phyloP scores from a whole-genome alignment of 2,797 vertebrate genomes.

The Fistularia tabacaria region DNA sequence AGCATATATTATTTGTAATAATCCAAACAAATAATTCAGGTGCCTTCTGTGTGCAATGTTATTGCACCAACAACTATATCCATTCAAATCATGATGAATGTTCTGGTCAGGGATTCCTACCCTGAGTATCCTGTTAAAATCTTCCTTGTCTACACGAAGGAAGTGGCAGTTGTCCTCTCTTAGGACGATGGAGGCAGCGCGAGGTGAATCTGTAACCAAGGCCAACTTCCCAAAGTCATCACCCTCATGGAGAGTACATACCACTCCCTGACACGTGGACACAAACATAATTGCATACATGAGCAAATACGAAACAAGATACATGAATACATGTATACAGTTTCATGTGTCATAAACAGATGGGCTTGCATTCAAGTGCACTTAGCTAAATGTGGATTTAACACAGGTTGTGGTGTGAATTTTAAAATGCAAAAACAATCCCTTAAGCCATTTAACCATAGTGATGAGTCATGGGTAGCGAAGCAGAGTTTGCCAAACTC shows the following conservation, averaged over 20 bases:
- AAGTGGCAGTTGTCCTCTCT: constrained; percentile 98
- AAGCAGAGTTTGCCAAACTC: constrained; percentile 40
- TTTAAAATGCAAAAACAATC: constrained; percentile 20
- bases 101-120: constrained; percentile 54
- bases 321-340: neutral
- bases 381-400: too few species aligned
- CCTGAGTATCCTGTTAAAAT: constrained; percentile 96
- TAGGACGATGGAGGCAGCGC: constrained; percentile 93
- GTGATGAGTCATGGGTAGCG: constrained; percentile 53
- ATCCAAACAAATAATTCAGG: neutral
- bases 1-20: neutral
- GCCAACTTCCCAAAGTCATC: constrained; percentile 98
- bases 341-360: neutral
- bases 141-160: constrained; percentile 95
- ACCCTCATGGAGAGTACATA: constrained; percentile 93
- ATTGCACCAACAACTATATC: neutral
- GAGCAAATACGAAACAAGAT: constrained; percentile 4
- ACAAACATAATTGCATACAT: neutral
- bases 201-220: constrained; percentile 91
- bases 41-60: neutral
- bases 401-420: constrained; percentile 20
- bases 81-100: neutral
- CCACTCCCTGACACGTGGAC: constrained; percentile 81
- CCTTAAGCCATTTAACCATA: constrained; percentile 49
- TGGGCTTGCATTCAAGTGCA: neutral